Conservation (phyloP, 1,140 invertebrate genomes). For the Myzus persicae region DNA sequence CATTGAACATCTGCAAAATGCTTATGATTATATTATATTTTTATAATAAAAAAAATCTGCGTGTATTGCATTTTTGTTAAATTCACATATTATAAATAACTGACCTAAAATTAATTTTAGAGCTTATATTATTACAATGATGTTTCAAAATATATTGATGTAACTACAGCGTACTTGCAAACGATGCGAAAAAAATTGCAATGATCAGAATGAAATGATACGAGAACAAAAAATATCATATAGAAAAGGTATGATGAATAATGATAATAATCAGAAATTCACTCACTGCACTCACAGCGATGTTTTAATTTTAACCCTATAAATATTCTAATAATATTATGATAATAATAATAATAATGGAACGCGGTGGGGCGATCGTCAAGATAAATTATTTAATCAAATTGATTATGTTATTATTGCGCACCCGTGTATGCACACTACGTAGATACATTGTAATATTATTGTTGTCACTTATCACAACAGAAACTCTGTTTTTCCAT, state of each 20-base stretch:
- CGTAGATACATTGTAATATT: not conserved
- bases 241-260: too few relatives aligned
- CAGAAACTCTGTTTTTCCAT: not conserved
- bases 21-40: not conserved
- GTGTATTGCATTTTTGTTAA: not conserved
- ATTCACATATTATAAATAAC: not conserved
- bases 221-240: not conserved
- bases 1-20: not conserved
- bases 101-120: not conserved
- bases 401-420: too few relatives aligned
- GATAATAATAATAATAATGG: not conserved
- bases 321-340: not conserved
- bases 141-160: not conserved
- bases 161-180: not conserved
- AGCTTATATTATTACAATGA: not conserved
- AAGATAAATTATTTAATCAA: too few relatives aligned
- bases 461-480: not conserved
- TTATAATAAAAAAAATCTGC: not conserved
- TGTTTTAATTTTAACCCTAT: not conserved
- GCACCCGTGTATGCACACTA: not conserved
- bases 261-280: too few relatives aligned
- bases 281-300: not conserved
- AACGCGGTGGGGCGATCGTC: not conserved
- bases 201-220: not conserved
- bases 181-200: not conserved